Evolutionary conservation across 2,113 vertebrate genomes (phyloP).

Genomic region (Dinomys branickii): DNA sequence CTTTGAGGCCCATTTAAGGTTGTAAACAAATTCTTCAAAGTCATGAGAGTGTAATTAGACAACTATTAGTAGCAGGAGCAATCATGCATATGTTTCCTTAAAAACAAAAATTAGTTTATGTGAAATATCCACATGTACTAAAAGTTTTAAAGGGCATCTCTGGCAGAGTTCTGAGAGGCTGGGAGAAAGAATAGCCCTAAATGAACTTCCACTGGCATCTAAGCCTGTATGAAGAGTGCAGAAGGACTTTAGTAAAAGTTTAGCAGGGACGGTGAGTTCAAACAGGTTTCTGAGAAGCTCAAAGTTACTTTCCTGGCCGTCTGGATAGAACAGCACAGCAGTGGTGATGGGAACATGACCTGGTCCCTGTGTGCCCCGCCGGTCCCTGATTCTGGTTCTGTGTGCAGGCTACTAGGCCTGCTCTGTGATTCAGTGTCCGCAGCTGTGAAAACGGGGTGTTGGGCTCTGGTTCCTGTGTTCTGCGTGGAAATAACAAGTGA

Average conservation of each 20-base stretch:
- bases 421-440: slow-evolving; percentile 10
- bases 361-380: neutral
- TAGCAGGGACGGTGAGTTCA: neutral
- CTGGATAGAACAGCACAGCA: neutral
- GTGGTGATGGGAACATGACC: neutral
- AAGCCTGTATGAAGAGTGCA: neutral
- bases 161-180: neutral
- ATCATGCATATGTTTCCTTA: slow-evolving; percentile 38
- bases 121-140: neutral
- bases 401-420: neutral
- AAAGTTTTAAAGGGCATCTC: slow-evolving; percentile 20
- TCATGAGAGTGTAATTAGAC: slow-evolving; percentile 18
- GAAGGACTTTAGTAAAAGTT: neutral
- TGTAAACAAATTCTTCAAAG: slow-evolving; percentile 13
- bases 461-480: neutral
- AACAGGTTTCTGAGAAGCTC: slow-evolving; percentile 25
- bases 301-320: neutral
- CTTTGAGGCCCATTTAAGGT: slow-evolving; percentile 41
- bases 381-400: neutral
- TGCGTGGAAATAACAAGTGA: slow-evolving; percentile 25
- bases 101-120: slow-evolving; percentile 49
- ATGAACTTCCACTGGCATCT: neutral
- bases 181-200: neutral
- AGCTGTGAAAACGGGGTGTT: neutral
- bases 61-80: slow-evolving; percentile 27